Conservation (phyloP, 2,888 invertebrate species). For the Epinotia brunnichana region DNA sequence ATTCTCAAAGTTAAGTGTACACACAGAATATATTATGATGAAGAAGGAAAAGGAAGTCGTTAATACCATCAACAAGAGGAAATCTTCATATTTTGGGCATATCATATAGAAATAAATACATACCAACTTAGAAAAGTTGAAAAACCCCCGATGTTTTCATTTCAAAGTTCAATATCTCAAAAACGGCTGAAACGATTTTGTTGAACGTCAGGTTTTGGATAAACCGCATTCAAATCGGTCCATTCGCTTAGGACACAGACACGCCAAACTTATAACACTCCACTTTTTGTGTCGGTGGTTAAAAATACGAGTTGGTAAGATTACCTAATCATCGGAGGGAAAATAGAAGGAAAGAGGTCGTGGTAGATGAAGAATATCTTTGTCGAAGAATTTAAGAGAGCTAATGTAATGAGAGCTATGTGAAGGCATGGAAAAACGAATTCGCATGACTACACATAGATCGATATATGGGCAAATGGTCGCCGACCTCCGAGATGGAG, state of each 20-base stretch:
- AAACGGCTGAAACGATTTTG: too few relatives aligned
- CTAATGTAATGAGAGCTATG: neutral
- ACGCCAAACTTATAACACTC: too few relatives aligned
- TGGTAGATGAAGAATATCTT: neutral
- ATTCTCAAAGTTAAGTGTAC: slow-evolving; percentile 1
- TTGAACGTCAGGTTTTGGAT: too few relatives aligned
- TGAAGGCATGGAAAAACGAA: neutral
- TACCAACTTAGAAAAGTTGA: too few relatives aligned
- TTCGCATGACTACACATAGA: slow-evolving; percentile 1
- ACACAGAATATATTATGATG: neutral
- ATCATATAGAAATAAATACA: neutral
- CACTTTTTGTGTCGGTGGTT: too few relatives aligned
- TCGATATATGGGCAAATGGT: too few relatives aligned
- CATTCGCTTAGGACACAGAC: too few relatives aligned
- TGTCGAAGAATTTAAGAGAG: neutral
- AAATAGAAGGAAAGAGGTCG: neutral
- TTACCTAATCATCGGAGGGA: neutral
- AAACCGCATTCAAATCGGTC: too few relatives aligned
- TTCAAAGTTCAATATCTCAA: too few relatives aligned
- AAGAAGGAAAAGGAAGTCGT: neutral
- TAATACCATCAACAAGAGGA: neutral
- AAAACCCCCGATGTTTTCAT: too few relatives aligned
- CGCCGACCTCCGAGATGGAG: neutral
- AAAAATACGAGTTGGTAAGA: neutral
- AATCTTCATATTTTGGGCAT: neutral